These are phyloP conservation scores for Drosophila affinis DNA, from an alignment of 2,888 invertebrate species.

Conservation along the genomic window DNA sequence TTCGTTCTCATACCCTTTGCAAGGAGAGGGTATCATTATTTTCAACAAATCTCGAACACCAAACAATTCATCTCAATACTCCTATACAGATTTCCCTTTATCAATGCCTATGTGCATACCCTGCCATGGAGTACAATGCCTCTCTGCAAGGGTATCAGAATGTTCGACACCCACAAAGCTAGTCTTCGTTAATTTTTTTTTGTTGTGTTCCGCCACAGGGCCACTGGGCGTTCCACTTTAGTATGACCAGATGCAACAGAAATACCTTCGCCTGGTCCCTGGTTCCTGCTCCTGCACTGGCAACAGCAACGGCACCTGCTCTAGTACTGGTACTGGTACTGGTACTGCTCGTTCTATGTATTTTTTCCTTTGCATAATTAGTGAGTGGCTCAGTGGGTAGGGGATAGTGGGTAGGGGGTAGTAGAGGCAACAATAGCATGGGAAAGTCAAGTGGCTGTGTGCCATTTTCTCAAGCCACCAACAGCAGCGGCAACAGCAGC, in stretches of 20 bases:
- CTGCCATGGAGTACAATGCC: background rate
- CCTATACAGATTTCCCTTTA: background rate
- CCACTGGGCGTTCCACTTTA: slow-evolving; percentile 64
- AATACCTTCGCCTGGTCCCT: slow-evolving; percentile 9
- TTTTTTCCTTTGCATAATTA: slow-evolving; percentile 65
- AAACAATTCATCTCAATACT: no score
- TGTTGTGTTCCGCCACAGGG: slow-evolving; percentile 25
- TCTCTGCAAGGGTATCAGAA: slow-evolving; percentile 1
- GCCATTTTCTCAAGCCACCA: slow-evolving; percentile 70
- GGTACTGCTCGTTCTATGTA: slow-evolving; percentile 29
- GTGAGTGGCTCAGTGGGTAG: slow-evolving; percentile 69
- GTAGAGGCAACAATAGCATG: slow-evolving; percentile 38
- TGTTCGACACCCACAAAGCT: slow-evolving; percentile 20
- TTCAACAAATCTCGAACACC: background rate
- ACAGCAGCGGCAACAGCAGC: slow-evolving; percentile 24
- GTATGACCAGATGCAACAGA: slow-evolving; percentile 59
- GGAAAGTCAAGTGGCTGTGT: slow-evolving; percentile 75
- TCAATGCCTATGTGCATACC: background rate
- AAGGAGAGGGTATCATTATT: background rate
- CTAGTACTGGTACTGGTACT: background rate
- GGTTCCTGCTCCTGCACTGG: no score
- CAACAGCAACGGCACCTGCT: background rate
- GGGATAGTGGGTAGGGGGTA: slow-evolving; percentile 37
- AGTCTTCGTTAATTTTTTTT: slow-evolving; percentile 5
- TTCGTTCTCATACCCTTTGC: background rate